phyloP scores from a whole-genome alignment of 2,888 invertebrate genomes.

The Resseliella maxima region DNA sequence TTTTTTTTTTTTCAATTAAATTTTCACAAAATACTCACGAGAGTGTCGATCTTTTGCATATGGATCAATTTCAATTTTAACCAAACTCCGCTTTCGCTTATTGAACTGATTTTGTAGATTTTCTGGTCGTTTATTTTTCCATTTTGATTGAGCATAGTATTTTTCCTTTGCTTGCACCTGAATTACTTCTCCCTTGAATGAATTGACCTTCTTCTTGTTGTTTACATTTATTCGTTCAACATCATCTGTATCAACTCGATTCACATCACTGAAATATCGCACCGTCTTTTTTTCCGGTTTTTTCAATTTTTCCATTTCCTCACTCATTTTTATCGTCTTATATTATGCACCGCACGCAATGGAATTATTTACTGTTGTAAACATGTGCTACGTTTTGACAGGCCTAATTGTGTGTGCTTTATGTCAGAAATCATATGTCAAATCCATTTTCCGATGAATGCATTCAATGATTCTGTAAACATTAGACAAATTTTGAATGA shows the following conservation, averaged over 20 bases:
- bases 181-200: slow-evolving; percentile 12
- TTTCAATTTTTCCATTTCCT: slow-evolving; percentile 5
- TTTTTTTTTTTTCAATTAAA: not conserved
- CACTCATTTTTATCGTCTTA: not conserved
- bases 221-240: not conserved
- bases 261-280: slow-evolving; percentile 24
- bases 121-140: not conserved
- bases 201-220: not conserved
- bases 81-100: not conserved
- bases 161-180: slow-evolving; percentile 1
- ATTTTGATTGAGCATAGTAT: slow-evolving; percentile 15
- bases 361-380: slow-evolving; percentile 16
- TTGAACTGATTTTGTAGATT: not conserved
- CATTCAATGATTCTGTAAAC: not conserved
- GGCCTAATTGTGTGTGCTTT: not conserved
- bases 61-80: slow-evolving; percentile 52
- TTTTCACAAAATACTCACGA: not conserved
- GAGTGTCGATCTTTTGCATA: slow-evolving; percentile 45
- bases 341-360: not conserved
- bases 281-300: not conserved
- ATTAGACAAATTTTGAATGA: not conserved
- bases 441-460: not conserved
- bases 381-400: slow-evolving; percentile 35
- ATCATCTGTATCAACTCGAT: not conserved
- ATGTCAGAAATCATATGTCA: not conserved